phyloP scores from a whole-genome alignment of 2,113 vertebrate species.

The Neoarius graeffei region DNA sequence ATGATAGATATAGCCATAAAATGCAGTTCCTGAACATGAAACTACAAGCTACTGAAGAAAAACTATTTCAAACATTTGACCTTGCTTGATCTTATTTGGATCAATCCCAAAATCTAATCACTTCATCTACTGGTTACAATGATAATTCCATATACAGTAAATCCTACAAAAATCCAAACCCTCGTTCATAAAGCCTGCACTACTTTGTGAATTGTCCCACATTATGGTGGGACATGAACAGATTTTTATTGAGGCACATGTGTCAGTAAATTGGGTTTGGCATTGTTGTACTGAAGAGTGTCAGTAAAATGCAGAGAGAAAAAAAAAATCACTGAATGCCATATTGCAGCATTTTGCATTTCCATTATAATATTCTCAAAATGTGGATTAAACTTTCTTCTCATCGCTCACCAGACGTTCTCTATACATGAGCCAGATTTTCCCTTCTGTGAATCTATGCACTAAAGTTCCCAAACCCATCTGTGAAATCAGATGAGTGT shows the following conservation, averaged over 20 bases:
- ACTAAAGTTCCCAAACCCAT: slow-evolving; percentile 7
- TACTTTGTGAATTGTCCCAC: not conserved
- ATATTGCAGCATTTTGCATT: not conserved
- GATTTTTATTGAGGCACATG: not conserved
- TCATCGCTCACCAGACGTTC: not conserved
- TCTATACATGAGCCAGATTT: not conserved
- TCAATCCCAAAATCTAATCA: not conserved
- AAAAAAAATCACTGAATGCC: not conserved
- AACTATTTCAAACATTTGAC: not conserved
- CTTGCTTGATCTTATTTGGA: not conserved
- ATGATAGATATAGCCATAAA: not conserved
- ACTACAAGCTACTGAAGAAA: not conserved
- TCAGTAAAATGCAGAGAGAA: not conserved
- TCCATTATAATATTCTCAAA: not conserved
- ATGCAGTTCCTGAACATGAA: not conserved
- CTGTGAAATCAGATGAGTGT: slow-evolving; percentile 22
- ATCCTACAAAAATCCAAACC: not conserved
- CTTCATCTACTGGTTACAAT: not conserved
- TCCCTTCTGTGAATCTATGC: not conserved
- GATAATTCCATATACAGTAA: not conserved
- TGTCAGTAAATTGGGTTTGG: not conserved
- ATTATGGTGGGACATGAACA: not conserved
- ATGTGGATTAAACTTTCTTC: not conserved
- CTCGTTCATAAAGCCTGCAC: not conserved
- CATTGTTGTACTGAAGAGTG: not conserved